These are phyloP conservation scores for Elachura formosa DNA, from an alignment of 2,113 vertebrate species.

Conservation along the genomic window DNA sequence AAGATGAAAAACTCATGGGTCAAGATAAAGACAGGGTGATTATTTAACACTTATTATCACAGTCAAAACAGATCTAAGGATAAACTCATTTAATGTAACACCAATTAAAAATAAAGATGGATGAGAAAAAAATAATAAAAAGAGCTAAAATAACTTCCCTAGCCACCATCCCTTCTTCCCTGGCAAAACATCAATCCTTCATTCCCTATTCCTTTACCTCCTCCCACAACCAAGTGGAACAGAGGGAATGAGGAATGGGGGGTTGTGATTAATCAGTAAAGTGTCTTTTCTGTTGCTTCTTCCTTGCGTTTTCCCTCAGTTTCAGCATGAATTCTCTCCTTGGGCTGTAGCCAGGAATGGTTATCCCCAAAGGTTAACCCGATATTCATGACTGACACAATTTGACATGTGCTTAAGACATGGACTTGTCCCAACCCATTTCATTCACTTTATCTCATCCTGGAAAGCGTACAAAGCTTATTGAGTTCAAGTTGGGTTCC, in stretches of 20 bases:
- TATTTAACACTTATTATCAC: neutral
- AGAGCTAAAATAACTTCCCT: neutral
- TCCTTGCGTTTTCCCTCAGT: neutral
- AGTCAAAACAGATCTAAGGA: neutral
- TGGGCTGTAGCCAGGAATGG: neutral
- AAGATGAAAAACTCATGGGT: neutral
- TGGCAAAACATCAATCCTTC: neutral
- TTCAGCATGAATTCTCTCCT: too few relatives aligned
- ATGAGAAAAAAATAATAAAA: neutral
- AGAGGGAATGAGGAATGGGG: neutral
- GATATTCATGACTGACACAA: neutral
- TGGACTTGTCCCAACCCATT: neutral
- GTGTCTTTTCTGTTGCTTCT: neutral
- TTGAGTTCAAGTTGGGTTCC: neutral
- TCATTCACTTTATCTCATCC: neutral
- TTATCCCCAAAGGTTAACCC: neutral
- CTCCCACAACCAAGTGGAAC: neutral
- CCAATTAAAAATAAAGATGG: neutral
- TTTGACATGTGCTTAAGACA: accelerated
- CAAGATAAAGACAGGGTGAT: neutral
- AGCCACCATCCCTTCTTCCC: neutral
- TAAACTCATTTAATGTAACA: neutral
- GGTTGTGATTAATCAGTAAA: neutral
- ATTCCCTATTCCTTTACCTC: neutral
- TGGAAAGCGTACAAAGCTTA: neutral